Evolutionary conservation across 2,888 invertebrate genomes (phyloP), one percentile per base, ranked within the genome.

Genomic region (Platynereis dumerilii): DNA sequence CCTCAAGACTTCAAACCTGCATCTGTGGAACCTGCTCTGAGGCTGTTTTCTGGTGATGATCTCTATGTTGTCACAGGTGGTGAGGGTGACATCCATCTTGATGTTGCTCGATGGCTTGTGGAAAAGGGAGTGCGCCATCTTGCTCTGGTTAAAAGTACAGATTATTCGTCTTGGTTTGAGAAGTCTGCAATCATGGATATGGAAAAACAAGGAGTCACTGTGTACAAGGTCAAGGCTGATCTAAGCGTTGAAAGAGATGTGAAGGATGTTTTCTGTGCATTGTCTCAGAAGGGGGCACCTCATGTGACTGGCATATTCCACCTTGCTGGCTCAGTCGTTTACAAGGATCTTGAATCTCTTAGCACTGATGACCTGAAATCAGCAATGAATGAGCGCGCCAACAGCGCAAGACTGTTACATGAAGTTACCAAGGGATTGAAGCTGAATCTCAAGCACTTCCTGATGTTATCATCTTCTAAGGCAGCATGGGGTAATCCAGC

Each of bases 31-130:
- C 61, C 52, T n/a, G 45, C 61, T 2, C 20, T 39, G 15, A 0
- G 24, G 20, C 34, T 44, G 12, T 62, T 56, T 26, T 55, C 27
- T 15, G 26, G 56, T 39, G 48, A 55, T 22, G 62, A 29, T 17
- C n/a, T 28, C 24, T 62, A 62, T 45, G 24, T 64, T 0, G 22
- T 64, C 10, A 56, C 58, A 27, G 64, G 64, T 0, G 53, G 58
- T 1, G 29, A 39, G 5, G 58, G 64, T 29, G 64, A 58, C 42
- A n/a, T 64, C 3, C 58, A 52, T 1, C 12, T 39, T 0, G 57
- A 56, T 1, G 44, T 64, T 57, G 39, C 58, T 26, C 48, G 58
- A 0, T 64, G 64, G 64, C 58, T 64, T 58, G 54, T 44, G 0
- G 58, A 64, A 28, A 28, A 58, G 34, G 58, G 58, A 10, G 64